phyloP scores from a whole-genome alignment of 2,797 vertebrate genomes.

The Spinus pinus region DNA sequence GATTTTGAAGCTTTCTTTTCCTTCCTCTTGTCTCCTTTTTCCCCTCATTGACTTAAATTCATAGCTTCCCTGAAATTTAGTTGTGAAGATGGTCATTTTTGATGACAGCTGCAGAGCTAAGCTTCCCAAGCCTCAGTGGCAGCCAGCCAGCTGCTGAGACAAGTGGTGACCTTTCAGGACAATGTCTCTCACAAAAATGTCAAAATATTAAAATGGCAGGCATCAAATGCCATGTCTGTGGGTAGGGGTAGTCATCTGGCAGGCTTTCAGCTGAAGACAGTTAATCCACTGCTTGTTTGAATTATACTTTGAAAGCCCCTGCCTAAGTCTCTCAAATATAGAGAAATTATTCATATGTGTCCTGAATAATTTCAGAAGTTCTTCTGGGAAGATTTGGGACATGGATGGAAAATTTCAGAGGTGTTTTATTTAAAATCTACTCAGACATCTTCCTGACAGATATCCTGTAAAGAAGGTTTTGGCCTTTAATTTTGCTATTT shows the following conservation, averaged over 20 bases:
- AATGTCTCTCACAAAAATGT: conserved; percentile 30
- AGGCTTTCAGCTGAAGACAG: neutral
- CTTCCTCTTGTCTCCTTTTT: neutral
- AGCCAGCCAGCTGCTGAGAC: conserved; percentile 36
- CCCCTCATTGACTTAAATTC: neutral
- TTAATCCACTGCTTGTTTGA: conserved; percentile 31
- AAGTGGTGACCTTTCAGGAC: conserved; percentile 59
- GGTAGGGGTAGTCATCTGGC: conserved; percentile 10
- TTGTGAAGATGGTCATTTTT: conserved; percentile 32
- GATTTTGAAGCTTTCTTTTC: neutral
- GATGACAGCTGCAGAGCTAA: conserved; percentile 7
- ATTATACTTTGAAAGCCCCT: conserved; percentile 26
- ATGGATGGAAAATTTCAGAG: neutral
- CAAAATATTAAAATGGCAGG: conserved; percentile 46
- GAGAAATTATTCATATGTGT: neutral
- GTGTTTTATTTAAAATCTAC: neutral
- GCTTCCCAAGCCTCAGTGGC: conserved; percentile 15
- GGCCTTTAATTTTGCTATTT: neutral
- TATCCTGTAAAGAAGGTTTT: neutral
- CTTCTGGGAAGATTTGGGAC: neutral
- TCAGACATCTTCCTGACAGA: neutral
- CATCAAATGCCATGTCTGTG: neutral
- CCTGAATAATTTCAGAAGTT: neutral
- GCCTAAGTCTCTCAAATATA: neutral
- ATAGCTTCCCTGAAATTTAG: neutral